Percentiles rank a stretch among this genome's conserved stretches.
Conservation (phyloP, 2,113 vertebrate genomes). For the Fulica atra region DNA sequence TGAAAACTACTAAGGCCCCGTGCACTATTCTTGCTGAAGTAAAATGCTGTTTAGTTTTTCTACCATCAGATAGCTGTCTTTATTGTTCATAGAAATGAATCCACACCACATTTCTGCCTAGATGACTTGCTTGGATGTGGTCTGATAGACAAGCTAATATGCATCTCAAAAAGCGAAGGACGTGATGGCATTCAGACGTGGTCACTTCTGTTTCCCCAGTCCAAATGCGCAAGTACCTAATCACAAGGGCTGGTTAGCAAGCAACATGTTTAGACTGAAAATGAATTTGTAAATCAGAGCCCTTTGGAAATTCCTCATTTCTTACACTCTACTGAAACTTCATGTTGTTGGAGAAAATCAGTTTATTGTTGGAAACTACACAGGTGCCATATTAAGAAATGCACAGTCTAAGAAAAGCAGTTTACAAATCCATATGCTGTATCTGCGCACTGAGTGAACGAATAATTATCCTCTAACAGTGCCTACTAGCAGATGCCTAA, state of each 20-base stretch:
- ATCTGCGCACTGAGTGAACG: not conserved
- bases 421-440: not conserved
- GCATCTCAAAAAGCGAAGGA: not conserved
- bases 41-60: not conserved
- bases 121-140: not conserved
- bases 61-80: not conserved
- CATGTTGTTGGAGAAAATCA: not conserved
- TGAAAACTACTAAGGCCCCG: not conserved
- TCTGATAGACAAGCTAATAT: not conserved
- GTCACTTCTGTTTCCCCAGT: not conserved
- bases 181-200: rapidly evolving
- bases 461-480: not conserved
- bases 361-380: not conserved
- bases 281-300: not conserved
- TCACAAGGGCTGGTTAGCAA: not conserved
- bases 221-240: not conserved
- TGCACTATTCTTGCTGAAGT: not conserved
- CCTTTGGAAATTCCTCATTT: not conserved
- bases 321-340: not conserved
- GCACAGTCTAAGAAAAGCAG: not conserved
- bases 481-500: not conserved
- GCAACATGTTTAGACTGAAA: not conserved
- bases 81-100: not conserved
- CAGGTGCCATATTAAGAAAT: not conserved
- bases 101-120: not conserved